These are phyloP conservation scores for Ahaetulla prasina DNA, from an alignment of 2,113 vertebrate species.

Conservation along the genomic window DNA sequence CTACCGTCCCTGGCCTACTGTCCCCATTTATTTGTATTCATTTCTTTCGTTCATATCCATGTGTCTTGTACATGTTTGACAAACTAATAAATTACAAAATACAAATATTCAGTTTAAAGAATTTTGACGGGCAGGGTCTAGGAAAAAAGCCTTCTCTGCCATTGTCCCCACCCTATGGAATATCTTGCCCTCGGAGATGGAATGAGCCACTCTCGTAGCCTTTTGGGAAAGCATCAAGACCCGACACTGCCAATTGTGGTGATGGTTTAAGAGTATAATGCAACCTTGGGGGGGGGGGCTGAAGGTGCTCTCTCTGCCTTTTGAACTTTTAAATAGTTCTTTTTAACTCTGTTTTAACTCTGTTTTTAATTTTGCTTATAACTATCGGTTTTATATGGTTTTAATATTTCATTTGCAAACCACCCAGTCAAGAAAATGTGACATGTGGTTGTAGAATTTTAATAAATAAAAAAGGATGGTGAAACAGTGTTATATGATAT, in stretches of 20 bases:
- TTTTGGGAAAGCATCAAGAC: background rate
- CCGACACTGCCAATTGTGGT: background rate
- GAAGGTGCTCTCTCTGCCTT: background rate
- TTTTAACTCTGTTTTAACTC: background rate
- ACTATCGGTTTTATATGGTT: background rate
- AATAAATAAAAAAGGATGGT: background rate
- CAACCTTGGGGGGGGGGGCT: background rate
- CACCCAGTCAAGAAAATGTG: background rate
- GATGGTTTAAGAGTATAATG: background rate
- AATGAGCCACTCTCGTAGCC: background rate
- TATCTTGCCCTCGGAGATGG: background rate
- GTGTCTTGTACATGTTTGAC: too few species aligned
- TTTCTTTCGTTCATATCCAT: too few species aligned
- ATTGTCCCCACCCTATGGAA: background rate
- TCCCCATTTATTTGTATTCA: too few species aligned
- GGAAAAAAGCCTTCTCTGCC: background rate
- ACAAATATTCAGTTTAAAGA: background rate
- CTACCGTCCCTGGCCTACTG: too few species aligned
- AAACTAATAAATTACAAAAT: too few species aligned
- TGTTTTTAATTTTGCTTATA: background rate
- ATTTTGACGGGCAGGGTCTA: background rate
- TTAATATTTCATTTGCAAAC: background rate
- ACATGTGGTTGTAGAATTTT: background rate
- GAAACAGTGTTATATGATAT: background rate
- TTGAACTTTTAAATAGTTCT: background rate